Base-by-base conservation (phyloP, 1,140 invertebrate genomes). In the Anastrepha obliqua region DNA sequence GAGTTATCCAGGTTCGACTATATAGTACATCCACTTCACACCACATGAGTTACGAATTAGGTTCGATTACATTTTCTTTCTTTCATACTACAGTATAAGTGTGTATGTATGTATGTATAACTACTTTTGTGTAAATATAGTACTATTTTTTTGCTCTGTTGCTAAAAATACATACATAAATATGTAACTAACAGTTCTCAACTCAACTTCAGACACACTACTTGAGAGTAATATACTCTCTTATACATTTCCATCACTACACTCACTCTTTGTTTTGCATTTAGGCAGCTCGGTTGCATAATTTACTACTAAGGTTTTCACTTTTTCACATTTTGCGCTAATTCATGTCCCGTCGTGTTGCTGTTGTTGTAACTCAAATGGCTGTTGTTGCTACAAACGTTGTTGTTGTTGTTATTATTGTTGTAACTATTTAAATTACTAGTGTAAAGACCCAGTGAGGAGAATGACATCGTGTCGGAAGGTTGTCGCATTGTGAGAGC, bases 401-500 rank as follows among this genome's bases (percentile, higher is more conserved):
- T 67, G 60, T n/a, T 62, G 42, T 47, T 65, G n/a, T 29, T 67
- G 65, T 67, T 67, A 13, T 67, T 67, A 67, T 67, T 67, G 65
- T 67, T 67, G 65, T 67, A 67, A 29, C 65, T 67, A 67, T 67
- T 74, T 74, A 74, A 74, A 74, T 74, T 47, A 85, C 81, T 85
- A 85, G 81, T 55, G 81, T 85, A 85, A n/a, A 85, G 81, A 13
- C 81, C 81, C 47, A 60, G 20, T 13, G 58, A 58, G 47, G 81
- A n/a, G n/a, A 20, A 20, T 20, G 58, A 20, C n/a, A n/a, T 85
- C n/a, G n/a, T 58, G 20, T n/a, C 86, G 11, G 86, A 60, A 58
- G 62, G 8, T 86, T 62, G 60, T 62, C 60, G 86, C 86, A 86
- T 64, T 17, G 70, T 87, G 60, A 78, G 58, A 87, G 70, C 55